phyloP scores from a whole-genome alignment of 2,888 invertebrate species.

The Tachina grossa region DNA sequence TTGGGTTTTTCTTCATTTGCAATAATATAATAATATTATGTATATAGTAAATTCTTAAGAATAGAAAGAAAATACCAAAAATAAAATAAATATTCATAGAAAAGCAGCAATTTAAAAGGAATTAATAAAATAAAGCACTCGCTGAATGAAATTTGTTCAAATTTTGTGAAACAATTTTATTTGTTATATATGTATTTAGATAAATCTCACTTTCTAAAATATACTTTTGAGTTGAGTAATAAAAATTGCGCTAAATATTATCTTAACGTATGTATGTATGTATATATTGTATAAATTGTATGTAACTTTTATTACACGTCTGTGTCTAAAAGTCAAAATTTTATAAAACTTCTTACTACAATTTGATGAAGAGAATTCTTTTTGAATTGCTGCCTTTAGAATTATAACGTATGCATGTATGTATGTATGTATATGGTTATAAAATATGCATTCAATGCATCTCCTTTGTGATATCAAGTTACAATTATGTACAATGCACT shows the following conservation, averaged over 20 bases:
- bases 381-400: constrained; percentile 44
- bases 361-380: constrained; percentile 10
- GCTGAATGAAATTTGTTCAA: neutral
- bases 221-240: neutral
- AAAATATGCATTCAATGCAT: constrained; percentile 31
- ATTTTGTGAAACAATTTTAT: neutral
- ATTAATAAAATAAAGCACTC: neutral
- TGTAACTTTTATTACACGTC: neutral
- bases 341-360: constrained; percentile 3
- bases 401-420: neutral
- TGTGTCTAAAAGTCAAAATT: neutral
- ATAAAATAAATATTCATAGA: constrained; percentile 47
- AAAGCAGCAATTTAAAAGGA: constrained; percentile 50
- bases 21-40: constrained; percentile 6
- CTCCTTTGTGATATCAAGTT: constrained; percentile 48
- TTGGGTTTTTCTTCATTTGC: neutral
- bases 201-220: neutral
- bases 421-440: constrained; percentile 14
- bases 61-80: constrained; percentile 36
- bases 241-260: neutral
- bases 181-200: neutral
- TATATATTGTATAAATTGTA: neutral
- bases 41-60: constrained; percentile 23
- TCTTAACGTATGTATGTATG: neutral
- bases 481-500: constrained; percentile 48